Base-by-base conservation (phyloP, 2,888 invertebrate genomes). In the Nebria brevicollis region DNA sequence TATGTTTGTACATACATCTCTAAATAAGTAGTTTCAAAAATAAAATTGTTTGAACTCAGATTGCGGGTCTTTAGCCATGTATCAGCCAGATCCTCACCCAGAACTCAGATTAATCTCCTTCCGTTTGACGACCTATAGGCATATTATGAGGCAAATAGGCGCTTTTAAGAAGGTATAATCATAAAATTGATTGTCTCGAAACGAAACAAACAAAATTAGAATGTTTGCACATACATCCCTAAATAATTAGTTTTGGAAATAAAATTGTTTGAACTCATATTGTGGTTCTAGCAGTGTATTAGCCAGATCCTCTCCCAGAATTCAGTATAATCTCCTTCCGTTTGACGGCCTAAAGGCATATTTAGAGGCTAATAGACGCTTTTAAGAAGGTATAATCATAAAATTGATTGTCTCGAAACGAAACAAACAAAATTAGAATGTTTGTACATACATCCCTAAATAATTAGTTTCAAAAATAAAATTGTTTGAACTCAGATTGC, bases 401-500 rank as follows among this genome's bases (percentile, higher is more conserved):
- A 34, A 2, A 34, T 4, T 34, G 34, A 34, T 34, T 34, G 34
- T 34, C 34, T 34, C 34, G 34, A 34, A 34, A 34, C 34, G 34
- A 34, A 34, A 34, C 34, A 34, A 34, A 34, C 34, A 5, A 34
- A 34, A 4, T 34, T 34, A 34, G 34, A 34, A 34, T 34, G 5
- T 34, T 34, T 20, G 20, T 1, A 20, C 20, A 20, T 20, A 20
- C 20, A 20, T 20, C 20, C 20, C 20, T 20, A 20, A 20, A 20
- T 20, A 20, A 20, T 20, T 20, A 20, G 20, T 20, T 34, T 34
- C 34, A 5, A 34, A 34, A 34, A 34, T 34, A n/a, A 70, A 54
- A 74, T 41, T 77, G 77, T 77, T n/a, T 10, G 77, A 77, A n/a
- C 42, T 68, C 66, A 77, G 77, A 77, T 77, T 70, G 70, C 10